Base-by-base conservation (phyloP, 2,113 vertebrate species). In the Microtus oregoni region DNA sequence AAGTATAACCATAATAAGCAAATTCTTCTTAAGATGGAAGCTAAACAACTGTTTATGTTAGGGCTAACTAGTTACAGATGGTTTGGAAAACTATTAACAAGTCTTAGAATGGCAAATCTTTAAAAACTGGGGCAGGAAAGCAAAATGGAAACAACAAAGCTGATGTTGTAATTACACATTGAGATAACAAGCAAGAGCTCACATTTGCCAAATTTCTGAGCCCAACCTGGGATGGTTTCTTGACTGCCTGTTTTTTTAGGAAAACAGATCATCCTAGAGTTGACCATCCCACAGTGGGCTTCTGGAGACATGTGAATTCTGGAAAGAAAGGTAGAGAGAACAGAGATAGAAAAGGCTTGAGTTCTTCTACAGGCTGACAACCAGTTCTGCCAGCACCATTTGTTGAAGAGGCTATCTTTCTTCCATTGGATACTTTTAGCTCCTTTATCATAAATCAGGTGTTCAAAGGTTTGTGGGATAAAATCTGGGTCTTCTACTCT, bases 261-360 rank as follows among this genome's bases (percentile, higher is more conserved):
- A 8, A 28, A 8, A 15, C 2, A 41, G 6, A 3, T 73, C 5
- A 44, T 76, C 5, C 11, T 13, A 30, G 4, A 50, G 7, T 24
- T 44, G 5, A 4, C 14, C 12, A 24, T 7, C 0, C 7, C 15
- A n/a, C 10, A 30, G 47, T 20, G 26, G 7, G 15, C 3, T 65
- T 20, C 20, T 44, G 5, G 13, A 52, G 0, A 24, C 76, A 67
- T 86, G 68, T 7, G 0, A 35, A 75, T 47, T 5, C 7, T 55
- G 28, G 5, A 3, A 3, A 52, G 3, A n/a, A 82, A 68, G 3
- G 3, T 5, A 12, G 8, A 68, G 41, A 12, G 24, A 50, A 67
- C n/a, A 79, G 3, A 0, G 3, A 2, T 70, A 41, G 10, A n/a
- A 92, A 82, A 55, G 0, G 70, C 38, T 12, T 47, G 12, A 55